Base-by-base conservation (phyloP, 1,140 invertebrate genomes). In the Papilio dardanus region DNA sequence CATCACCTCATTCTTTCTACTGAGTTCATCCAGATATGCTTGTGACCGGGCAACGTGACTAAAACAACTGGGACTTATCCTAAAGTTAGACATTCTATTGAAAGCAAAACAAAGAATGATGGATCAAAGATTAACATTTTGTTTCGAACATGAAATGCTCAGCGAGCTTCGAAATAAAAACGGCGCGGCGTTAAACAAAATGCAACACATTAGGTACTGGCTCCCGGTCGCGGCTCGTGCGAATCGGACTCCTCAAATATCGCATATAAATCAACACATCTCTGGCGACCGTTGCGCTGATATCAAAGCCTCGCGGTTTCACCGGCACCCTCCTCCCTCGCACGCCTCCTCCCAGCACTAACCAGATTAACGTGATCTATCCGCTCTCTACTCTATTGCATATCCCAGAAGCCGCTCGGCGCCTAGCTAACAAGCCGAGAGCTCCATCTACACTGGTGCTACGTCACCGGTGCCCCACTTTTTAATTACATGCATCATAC, bases 401-500 rank as follows among this genome's bases (percentile, higher is more conserved):
- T 28, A 46, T 24, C 6, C 8, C 33, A 54, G 46, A 37, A 75
- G 42, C 33, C 66, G 58, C 42, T 12, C 12, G 14, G n/a, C 31
- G 33, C 71, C 66, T 76, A n/a, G 67, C n/a, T 65, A 71, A 67
- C 28, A 50, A n/a, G 28, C 28, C 54, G 65, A n/a, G 8, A 74
- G 84, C 14, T 83, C 85, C 42, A 74, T 21, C n/a, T 71, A 78
- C 2, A 69, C 67, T 81, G 83, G 85, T 69, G 65, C n/a, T 21
- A 30, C 67, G 67, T 69, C 58, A 75, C 76, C 77, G 81, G 75
- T 86, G 82, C 79, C 83, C 85, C 83, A 87, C 86, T 86, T 89
- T 88, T 89, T 89, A 89, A 89, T 89, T 89, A 89, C 85, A 86
- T 89, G 83, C 85, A 88, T 86, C 85, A 85, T 82, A 81, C 81